Conservation (phyloP, 2,113 vertebrate genomes). For the Syrrhaptes paradoxus region DNA sequence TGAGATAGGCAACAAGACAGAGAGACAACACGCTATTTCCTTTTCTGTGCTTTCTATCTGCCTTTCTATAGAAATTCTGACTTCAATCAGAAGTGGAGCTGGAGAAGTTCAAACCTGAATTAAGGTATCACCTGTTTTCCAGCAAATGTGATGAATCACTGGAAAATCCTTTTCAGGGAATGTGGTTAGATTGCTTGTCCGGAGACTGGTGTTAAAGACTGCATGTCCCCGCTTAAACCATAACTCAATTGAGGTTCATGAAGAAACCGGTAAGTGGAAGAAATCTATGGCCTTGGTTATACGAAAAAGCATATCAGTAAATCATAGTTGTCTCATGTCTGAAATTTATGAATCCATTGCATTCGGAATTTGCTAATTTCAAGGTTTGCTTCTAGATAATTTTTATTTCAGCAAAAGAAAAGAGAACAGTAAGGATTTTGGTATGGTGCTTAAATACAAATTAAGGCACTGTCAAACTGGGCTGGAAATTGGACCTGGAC, state of each 20-base stretch:
- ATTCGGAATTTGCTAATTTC: conserved; percentile 26
- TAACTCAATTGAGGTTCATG: conserved; percentile 36
- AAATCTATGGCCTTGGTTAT: conserved; percentile 52
- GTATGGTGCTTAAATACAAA: not conserved
- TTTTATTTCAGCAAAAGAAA: conserved; percentile 3
- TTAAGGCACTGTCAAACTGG: not conserved
- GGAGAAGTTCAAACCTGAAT: conserved; percentile 37
- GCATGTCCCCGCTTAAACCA: conserved; percentile 19
- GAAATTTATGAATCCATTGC: conserved; percentile 18
- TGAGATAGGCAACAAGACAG: conserved; percentile 1
- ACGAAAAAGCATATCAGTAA: conserved; percentile 16
- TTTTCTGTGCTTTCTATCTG: conserved; percentile 11
- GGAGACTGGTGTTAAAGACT: conserved; percentile 41
- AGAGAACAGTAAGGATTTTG: not conserved
- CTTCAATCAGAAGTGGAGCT: conserved; percentile 17
- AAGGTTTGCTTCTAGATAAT: not conserved
- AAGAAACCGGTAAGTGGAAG: conserved; percentile 53
- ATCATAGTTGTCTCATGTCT: conserved; percentile 14
- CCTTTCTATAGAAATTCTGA: not conserved
- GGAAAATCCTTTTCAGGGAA: conserved; percentile 17
- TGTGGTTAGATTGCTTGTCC: conserved; percentile 38
- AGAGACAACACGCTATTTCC: not conserved
- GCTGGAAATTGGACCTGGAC: not conserved
- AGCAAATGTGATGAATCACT: conserved; percentile 51
- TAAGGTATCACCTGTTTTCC: conserved; percentile 44